Conservation (phyloP, 2,113 vertebrate species). For the Amazona guildingii region DNA sequence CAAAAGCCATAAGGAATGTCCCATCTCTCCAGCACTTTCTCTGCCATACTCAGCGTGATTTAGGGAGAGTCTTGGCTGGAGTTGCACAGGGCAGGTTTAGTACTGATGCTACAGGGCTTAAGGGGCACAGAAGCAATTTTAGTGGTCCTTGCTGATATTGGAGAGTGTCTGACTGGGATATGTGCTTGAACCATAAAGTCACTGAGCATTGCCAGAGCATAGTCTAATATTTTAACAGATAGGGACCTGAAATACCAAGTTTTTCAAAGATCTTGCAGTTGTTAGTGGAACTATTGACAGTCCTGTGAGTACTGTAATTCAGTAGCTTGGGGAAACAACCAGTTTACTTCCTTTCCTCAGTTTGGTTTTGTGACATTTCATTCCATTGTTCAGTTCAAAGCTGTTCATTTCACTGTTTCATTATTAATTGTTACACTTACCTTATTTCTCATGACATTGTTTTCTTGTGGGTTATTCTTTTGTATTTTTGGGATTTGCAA, state of each 20-base stretch:
- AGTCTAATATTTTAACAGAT: neutral
- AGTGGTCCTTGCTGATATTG: neutral
- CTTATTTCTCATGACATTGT: neutral
- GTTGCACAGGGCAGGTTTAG: neutral
- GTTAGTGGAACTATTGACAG: neutral
- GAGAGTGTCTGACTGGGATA: neutral
- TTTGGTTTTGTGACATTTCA: neutral
- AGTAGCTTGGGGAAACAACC: neutral
- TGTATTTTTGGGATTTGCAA: neutral
- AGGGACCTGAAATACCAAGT: neutral
- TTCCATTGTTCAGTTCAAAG: neutral
- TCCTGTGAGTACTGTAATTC: neutral
- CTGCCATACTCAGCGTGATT: neutral
- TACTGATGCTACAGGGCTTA: neutral
- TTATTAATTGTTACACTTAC: neutral
- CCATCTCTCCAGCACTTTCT: neutral
- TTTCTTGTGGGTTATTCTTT: neutral
- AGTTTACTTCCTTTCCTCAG: neutral
- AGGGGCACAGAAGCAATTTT: neutral
- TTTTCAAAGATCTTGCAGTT: neutral
- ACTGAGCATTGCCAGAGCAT: neutral
- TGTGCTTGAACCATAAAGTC: neutral
- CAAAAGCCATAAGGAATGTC: neutral
- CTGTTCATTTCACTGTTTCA: accelerated
- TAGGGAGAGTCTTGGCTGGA: neutral